These are phyloP conservation scores for Serilophus lunatus DNA, from an alignment of 2,113 vertebrate species.

Conservation along the genomic window DNA sequence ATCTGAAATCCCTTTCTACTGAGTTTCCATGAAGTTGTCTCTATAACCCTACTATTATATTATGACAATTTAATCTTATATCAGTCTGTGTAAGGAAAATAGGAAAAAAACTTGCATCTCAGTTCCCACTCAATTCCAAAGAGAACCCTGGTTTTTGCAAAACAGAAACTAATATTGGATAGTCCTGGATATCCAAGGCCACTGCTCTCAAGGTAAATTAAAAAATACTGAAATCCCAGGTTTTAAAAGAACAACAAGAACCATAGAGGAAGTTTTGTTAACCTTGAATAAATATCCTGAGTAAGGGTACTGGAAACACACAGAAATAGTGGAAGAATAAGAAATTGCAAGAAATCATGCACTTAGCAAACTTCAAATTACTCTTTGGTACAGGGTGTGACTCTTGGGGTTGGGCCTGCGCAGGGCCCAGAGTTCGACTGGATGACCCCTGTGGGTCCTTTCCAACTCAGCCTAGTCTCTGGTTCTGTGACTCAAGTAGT, in stretches of 20 bases:
- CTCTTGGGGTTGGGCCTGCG: no score
- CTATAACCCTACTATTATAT: not conserved
- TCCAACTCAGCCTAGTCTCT: no score
- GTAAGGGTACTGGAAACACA: not conserved
- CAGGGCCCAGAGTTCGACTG: no score
- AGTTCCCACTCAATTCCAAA: not conserved
- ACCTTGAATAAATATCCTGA: not conserved
- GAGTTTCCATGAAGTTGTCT: not conserved
- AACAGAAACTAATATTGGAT: not conserved
- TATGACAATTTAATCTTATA: not conserved
- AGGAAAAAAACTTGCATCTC: not conserved
- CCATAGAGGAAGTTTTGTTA: not conserved
- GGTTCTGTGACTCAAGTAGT: not conserved
- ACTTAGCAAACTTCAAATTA: not conserved
- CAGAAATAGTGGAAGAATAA: not conserved
- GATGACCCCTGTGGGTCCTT: no score
- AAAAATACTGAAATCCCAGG: not conserved
- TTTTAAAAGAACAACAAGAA: not conserved
- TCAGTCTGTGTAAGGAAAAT: not conserved
- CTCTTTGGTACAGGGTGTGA: no score
- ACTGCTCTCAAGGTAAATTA: not conserved
- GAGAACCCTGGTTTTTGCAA: not conserved
- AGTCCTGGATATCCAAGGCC: not conserved
- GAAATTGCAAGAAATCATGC: not conserved
- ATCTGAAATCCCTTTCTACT: not conserved